phyloP scores from a whole-genome alignment of 2,888 invertebrate species.

The Onchidella celtica region DNA sequence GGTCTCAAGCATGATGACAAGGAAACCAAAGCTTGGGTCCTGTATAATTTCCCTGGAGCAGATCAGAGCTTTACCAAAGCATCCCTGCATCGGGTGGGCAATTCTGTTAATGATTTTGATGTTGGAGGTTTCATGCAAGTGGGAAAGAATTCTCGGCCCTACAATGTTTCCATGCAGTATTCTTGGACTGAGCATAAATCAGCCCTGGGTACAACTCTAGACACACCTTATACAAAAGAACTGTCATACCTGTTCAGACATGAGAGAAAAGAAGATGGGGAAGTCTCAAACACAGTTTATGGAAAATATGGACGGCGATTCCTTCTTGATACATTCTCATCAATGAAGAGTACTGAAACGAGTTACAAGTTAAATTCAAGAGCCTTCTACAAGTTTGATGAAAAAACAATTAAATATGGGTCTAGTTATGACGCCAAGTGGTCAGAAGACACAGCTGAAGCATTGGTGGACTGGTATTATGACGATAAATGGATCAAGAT shows the following conservation, averaged over 20 bases:
- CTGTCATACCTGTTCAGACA: constrained; percentile 35
- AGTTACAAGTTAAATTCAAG: neutral
- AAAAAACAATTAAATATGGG: constrained; percentile 37
- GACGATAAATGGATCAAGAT: constrained; percentile 29
- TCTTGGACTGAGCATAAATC: constrained; percentile 12
- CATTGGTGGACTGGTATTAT: constrained; percentile 9
- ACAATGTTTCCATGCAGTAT: constrained; percentile 45
- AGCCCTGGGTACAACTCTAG: constrained; percentile 48
- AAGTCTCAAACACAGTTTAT: neutral
- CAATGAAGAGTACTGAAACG: neutral
- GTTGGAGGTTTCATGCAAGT: constrained; percentile 44
- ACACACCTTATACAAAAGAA: constrained; percentile 48
- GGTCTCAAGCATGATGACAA: constrained; percentile 44
- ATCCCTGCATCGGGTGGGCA: constrained; percentile 35
- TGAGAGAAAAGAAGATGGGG: constrained; percentile 9
- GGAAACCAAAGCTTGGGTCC: constrained; percentile 38
- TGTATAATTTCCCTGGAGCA: constrained; percentile 47
- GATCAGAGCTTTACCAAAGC: constrained; percentile 46
- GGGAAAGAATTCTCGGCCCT: constrained; percentile 44
- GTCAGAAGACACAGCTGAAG: constrained; percentile 9
- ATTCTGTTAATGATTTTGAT: constrained; percentile 34
- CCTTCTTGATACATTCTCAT: constrained; percentile 17
- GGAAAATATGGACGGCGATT: constrained; percentile 31
- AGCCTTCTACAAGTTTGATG: constrained; percentile 42
- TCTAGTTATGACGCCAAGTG: constrained; percentile 22